Conservation (phyloP, 2,797 vertebrate genomes). For the Karalla daura region DNA sequence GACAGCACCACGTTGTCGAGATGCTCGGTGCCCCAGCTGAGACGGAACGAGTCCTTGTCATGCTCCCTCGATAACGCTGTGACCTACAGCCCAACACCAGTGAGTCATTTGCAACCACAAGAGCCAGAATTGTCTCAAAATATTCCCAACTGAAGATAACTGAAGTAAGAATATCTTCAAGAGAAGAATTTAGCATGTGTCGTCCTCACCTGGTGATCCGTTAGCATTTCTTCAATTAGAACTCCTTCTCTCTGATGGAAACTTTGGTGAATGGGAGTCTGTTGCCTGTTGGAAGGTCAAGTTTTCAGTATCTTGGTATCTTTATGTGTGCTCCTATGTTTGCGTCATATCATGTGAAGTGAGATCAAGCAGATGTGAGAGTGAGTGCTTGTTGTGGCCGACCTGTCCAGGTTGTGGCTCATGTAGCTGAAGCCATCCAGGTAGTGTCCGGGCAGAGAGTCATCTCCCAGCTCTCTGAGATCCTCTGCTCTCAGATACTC, state of each 20-base stretch:
- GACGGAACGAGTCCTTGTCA: conserved; percentile 91
- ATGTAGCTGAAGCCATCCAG: conserved; percentile 95
- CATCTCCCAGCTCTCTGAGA: conserved; percentile 94
- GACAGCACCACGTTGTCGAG: conserved; percentile 97
- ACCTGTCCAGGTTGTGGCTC: conserved; percentile 97
- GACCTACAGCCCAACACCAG: conserved; percentile 80
- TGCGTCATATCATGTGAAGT: not conserved
- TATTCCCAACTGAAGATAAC: not conserved
- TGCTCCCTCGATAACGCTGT: conserved; percentile 89
- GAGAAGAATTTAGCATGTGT: not conserved
- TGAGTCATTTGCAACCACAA: not conserved
- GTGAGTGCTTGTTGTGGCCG: conserved; percentile 20
- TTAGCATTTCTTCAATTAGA: conserved; percentile 92
- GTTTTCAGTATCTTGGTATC: not conserved
- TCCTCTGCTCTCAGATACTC: conserved; percentile 97
- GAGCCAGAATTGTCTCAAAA: not conserved
- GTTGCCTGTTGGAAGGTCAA: conserved; percentile 82
- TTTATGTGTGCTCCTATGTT: not conserved
- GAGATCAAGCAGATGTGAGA: not conserved
- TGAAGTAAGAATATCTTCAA: not conserved
- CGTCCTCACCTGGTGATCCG: conserved; percentile 90
- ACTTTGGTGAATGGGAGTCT: conserved; percentile 88
- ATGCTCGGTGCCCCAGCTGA: conserved; percentile 96
- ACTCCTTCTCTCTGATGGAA: conserved; percentile 89
- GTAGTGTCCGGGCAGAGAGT: conserved; percentile 95